Base-by-base conservation (phyloP, 1,140 invertebrate genomes). In the Drosophila sp. region DNA sequence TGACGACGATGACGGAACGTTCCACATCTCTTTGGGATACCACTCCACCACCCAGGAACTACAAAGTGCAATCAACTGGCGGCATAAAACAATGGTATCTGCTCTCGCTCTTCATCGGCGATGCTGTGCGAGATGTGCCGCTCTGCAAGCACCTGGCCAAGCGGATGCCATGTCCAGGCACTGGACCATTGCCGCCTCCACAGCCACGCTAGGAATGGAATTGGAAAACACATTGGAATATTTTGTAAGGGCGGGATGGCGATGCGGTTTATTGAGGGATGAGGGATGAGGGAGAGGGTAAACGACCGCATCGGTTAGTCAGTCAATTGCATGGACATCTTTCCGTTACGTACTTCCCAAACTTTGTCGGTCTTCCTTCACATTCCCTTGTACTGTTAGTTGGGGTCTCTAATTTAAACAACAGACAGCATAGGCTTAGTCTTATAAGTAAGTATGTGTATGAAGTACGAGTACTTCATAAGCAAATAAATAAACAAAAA, bases 101-200 rank as follows among this genome's bases (percentile, higher is more conserved):
- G 32, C 93, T 97, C 53, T 97, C 96, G 81, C 95, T 97, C 18
- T 97, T 97, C 91, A 92, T 97, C 21, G 96, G 96, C 46, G 95
- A 97, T 90, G 96, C 96, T 79, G 94, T 97, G 43, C 95, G 95
- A 16, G 96, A 96, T 70, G 95, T 95, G 7, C 93, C 94, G 66
- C 93, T 97, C 16, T 97, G 96, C 90, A 95, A 95, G 90, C 95
- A 96, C 87, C 92, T 97, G 76, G 95, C 94, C 36, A 96, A 96
- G 89, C 93, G 95, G 73, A 89, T 92, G 84, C 90, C 81, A 57
- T 92, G 91, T 89, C 89, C 86, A 72, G 83, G 89, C 71, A 72
- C 76, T 46, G 90, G 90, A 78, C 87, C 90, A 8, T 48, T 90
- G 57, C 82, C 82, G 29, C 79, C 79, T 36, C 90, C 87, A 4